phyloP scores from a whole-genome alignment of 2,113 vertebrate genomes.

The Lagopus muta region DNA sequence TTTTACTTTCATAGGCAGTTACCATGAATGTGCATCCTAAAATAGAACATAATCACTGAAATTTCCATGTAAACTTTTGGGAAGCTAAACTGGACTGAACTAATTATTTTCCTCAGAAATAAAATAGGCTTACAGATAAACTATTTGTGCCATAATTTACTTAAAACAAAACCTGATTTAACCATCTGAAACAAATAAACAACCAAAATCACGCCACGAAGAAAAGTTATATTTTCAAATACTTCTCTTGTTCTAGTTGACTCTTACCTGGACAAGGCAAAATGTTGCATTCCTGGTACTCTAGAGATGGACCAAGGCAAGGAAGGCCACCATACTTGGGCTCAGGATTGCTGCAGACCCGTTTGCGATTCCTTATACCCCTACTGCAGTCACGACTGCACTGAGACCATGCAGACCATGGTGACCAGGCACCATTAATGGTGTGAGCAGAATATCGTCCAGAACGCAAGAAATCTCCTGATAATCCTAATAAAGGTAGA shows the following conservation, averaged over 20 bases:
- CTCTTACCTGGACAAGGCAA: slow-evolving; percentile 92
- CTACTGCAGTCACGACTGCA: slow-evolving; percentile 95
- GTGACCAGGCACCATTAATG: slow-evolving; percentile 92
- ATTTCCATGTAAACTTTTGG: neutral
- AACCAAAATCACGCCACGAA: neutral
- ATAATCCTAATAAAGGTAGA: slow-evolving; percentile 53
- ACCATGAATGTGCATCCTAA: neutral
- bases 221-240: neutral
- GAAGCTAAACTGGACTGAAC: neutral
- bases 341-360: slow-evolving; percentile 92
- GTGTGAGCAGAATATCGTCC: slow-evolving; percentile 88
- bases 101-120: neutral
- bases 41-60: neutral
- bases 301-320: slow-evolving; percentile 88
- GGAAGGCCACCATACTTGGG: slow-evolving; percentile 91
- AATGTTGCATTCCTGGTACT: slow-evolving; percentile 97
- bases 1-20: neutral
- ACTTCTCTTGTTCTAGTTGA: neutral
- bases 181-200: neutral
- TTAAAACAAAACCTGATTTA: neutral
- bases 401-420: slow-evolving; percentile 93
- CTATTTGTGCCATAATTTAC: neutral
- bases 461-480: slow-evolving; percentile 89
- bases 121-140: neutral
- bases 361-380: slow-evolving; percentile 91